Conservation (phyloP, 2,113 vertebrate species). For the Dolichotis patagonum region DNA sequence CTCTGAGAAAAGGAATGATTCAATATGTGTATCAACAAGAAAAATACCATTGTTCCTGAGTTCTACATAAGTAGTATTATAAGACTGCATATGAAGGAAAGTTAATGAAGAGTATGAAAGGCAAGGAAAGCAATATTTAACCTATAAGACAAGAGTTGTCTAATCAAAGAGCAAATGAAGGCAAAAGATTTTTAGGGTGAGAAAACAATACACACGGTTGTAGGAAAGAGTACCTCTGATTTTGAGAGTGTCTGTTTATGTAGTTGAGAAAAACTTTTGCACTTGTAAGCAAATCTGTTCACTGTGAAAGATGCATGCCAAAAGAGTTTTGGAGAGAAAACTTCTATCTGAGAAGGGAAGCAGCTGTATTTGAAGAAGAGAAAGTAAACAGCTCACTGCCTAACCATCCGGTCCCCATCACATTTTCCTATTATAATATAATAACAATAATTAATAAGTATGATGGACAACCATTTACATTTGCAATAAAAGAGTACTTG, state of each 20-base stretch:
- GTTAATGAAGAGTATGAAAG: not conserved
- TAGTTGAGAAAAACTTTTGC: not conserved
- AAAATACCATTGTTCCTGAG: rapidly evolving
- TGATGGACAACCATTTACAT: constrained; percentile 78
- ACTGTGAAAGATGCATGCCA: constrained; percentile 5
- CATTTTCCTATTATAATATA: constrained; percentile 75
- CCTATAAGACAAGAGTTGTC: not conserved
- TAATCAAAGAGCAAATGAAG: not conserved
- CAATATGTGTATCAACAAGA: not conserved
- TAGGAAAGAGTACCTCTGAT: not conserved
- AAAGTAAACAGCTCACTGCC: constrained; percentile 11
- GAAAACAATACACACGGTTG: not conserved
- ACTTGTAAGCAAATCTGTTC: constrained; percentile 5
- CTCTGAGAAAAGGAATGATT: not conserved
- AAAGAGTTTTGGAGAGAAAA: not conserved
- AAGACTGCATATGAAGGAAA: not conserved
- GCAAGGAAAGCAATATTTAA: not conserved
- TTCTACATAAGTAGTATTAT: not conserved
- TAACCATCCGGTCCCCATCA: constrained; percentile 45
- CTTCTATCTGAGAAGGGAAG: constrained; percentile 5
- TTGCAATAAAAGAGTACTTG: constrained; percentile 74
- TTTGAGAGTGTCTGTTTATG: not conserved
- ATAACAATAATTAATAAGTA: constrained; percentile 79
- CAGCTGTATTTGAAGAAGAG: constrained; percentile 52
- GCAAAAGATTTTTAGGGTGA: not conserved